These are phyloP conservation scores for Nezara viridula DNA, from an alignment of 2,888 invertebrate species.

Conservation along the genomic window DNA sequence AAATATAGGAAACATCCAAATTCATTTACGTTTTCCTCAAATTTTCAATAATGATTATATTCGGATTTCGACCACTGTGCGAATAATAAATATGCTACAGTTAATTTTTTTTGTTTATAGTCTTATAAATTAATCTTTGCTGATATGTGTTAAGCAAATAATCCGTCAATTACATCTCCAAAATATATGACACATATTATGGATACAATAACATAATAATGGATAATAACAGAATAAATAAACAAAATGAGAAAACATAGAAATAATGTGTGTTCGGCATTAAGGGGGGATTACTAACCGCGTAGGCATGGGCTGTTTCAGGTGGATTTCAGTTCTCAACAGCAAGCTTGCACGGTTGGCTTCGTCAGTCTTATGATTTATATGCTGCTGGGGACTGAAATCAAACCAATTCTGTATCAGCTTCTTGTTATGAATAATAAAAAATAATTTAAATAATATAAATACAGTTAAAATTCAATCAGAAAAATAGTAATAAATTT, in stretches of 20 bases:
- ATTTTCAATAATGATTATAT: too few relatives aligned
- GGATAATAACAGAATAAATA: background rate
- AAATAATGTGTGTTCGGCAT: slow-evolving; percentile 4
- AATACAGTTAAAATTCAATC: background rate
- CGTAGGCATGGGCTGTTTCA: slow-evolving; percentile 48
- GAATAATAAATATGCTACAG: too few relatives aligned
- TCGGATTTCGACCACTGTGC: too few relatives aligned
- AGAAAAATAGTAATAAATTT: background rate
- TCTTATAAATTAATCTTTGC: background rate
- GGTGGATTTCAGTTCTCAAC: slow-evolving; percentile 48
- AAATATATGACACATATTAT: background rate
- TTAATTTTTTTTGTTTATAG: too few relatives aligned
- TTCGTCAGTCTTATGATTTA: slow-evolving; percentile 44
- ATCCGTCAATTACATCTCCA: background rate
- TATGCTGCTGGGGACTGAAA: slow-evolving; percentile 45
- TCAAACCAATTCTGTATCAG: slow-evolving; percentile 29
- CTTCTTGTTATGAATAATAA: background rate
- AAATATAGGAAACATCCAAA: too few relatives aligned
- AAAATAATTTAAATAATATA: background rate
- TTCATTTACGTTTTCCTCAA: too few relatives aligned
- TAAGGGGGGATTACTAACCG: slow-evolving; percentile 20
- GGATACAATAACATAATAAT: too few relatives aligned
- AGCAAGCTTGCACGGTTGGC: slow-evolving; percentile 46
- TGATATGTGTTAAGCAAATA: background rate
- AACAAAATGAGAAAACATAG: background rate